phyloP scores from a whole-genome alignment of 2,797 vertebrate species.

The Hyperoplus immaculatus region DNA sequence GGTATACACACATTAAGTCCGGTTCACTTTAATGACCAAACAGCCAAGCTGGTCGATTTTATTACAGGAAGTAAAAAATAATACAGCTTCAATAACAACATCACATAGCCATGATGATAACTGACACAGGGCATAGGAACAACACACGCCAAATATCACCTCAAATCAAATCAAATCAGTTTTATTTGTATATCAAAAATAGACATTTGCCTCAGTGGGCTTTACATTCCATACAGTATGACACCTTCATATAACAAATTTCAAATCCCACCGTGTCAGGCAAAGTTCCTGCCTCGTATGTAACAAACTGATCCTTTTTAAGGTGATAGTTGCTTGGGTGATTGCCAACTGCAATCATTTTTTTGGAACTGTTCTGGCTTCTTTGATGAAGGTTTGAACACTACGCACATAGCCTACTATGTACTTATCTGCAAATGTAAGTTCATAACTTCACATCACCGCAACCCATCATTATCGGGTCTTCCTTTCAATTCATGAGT shows the following conservation, averaged over 20 bases:
- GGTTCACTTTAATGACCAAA: neutral
- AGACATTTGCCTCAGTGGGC: too few species aligned
- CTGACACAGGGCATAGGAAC: neutral
- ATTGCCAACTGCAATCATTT: slow-evolving; percentile 50
- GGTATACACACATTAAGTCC: too few species aligned
- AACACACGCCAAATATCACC: neutral
- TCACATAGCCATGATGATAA: neutral
- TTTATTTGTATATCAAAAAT: too few species aligned
- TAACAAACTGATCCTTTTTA: slow-evolving; percentile 42
- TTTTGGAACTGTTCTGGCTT: slow-evolving; percentile 43
- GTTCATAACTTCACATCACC: slow-evolving; percentile 48
- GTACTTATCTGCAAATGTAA: slow-evolving; percentile 50
- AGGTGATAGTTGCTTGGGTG: slow-evolving; percentile 49
- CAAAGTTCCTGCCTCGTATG: slow-evolving; percentile 1
- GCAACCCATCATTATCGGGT: slow-evolving; percentile 66
- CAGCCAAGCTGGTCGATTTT: neutral
- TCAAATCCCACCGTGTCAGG: neutral
- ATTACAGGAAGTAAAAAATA: neutral
- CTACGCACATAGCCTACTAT: slow-evolving; percentile 13
- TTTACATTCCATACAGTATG: too few species aligned
- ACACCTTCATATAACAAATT: neutral
- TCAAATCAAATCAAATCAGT: too few species aligned
- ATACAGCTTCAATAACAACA: neutral
- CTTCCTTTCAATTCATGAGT: slow-evolving; percentile 50
- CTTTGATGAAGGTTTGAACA: slow-evolving; percentile 54